phyloP scores from a whole-genome alignment of 2,113 vertebrate species.

The Aptenodytes patagonicus region DNA sequence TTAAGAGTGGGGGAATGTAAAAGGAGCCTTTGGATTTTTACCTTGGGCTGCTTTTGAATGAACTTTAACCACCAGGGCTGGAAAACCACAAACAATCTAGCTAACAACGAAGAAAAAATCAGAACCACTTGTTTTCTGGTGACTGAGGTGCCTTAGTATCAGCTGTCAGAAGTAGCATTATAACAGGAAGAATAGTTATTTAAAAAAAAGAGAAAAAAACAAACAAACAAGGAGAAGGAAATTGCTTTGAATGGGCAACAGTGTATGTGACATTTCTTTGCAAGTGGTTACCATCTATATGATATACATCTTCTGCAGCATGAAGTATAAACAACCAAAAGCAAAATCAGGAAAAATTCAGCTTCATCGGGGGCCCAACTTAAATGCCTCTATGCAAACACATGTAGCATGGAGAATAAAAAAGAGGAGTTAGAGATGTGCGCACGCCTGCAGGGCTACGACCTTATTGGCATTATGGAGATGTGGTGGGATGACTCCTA shows the following conservation, averaged over 20 bases:
- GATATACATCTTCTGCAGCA: not conserved
- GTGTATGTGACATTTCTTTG: not conserved
- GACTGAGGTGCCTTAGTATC: not conserved
- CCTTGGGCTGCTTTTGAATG: not conserved
- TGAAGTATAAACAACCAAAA: not conserved
- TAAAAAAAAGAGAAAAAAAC: not conserved
- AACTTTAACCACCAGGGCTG: not conserved
- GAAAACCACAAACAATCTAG: not conserved
- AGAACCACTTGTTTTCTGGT: not conserved
- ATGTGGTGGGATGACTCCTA: too few relatives aligned
- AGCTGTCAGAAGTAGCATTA: not conserved
- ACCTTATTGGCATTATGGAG: too few relatives aligned
- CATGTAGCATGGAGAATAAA: too few relatives aligned
- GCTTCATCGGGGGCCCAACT: too few relatives aligned
- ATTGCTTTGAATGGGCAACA: not conserved
- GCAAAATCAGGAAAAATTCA: not conserved
- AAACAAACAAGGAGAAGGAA: not conserved
- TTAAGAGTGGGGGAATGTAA: not conserved
- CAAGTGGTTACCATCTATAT: not conserved
- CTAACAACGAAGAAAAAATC: not conserved
- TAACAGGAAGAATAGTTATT: not conserved
- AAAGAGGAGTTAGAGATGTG: too few relatives aligned
- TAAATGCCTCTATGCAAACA: too few relatives aligned
- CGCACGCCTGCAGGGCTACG: too few relatives aligned
- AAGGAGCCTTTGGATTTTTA: not conserved